Conservation (phyloP, 2,888 invertebrate species). For the Noctua comes region DNA sequence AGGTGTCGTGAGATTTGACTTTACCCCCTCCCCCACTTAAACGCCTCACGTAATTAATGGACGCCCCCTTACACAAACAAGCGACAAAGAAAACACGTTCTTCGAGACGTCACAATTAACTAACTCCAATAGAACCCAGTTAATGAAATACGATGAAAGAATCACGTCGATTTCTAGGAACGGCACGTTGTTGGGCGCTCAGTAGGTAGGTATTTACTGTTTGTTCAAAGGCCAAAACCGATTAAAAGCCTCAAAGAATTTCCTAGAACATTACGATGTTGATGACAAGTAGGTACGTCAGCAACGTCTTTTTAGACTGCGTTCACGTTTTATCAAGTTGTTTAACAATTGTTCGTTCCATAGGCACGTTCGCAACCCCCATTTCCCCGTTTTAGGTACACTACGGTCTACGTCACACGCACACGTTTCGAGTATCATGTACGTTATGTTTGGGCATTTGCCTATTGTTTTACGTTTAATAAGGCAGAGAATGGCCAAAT, state of each 20-base stretch:
- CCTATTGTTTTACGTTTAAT: neutral
- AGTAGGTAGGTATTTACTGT: neutral
- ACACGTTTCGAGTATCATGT: no score
- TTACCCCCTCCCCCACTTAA: neutral
- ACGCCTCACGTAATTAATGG: neutral
- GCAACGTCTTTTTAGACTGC: neutral
- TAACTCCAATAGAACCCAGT: no score
- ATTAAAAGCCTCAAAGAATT: rapidly evolving
- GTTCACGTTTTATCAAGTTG: neutral
- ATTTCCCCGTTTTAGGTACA: neutral
- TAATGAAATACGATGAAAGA: neutral
- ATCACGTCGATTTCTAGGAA: neutral
- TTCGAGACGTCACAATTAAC: neutral
- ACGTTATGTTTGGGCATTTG: neutral
- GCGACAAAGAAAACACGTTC: neutral
- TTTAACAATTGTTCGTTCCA: neutral
- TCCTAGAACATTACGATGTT: neutral
- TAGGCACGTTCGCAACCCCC: neutral
- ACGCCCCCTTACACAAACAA: neutral
- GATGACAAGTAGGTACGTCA: neutral
- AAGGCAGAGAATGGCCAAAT: neutral
- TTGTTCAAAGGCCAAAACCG: neutral
- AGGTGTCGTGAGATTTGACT: neutral
- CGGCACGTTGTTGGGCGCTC: neutral
- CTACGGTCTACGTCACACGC: neutral